These are phyloP conservation scores for Chloroclysta siterata DNA, from an alignment of 2,888 invertebrate species.

Conservation along the genomic window DNA sequence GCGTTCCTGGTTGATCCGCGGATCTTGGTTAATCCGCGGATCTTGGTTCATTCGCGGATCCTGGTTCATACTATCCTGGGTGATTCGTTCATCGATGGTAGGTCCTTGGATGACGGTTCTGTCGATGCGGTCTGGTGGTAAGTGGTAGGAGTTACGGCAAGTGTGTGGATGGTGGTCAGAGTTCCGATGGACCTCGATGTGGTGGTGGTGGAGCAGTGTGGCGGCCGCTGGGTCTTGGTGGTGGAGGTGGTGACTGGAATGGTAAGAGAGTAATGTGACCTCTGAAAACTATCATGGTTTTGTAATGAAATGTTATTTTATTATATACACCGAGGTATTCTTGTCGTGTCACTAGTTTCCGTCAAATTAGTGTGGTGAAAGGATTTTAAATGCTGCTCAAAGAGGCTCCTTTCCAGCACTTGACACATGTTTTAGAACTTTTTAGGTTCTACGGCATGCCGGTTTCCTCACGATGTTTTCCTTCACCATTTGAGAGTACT, in stretches of 20 bases:
- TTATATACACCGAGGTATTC: too few species aligned
- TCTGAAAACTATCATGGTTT: too few species aligned
- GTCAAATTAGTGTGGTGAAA: not conserved
- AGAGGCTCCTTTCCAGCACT: too few species aligned
- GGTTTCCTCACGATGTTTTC: too few species aligned
- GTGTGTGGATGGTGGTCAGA: conserved; percentile 57
- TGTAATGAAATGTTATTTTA: too few species aligned
- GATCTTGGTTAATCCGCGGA: conserved; percentile 6
- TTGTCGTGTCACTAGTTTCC: not conserved
- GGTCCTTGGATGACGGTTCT: not conserved
- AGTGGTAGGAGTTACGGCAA: conserved; percentile 28
- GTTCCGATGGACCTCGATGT: conserved; percentile 68
- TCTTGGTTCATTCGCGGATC: conserved; percentile 17
- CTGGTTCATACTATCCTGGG: conserved; percentile 10
- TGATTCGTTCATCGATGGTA: not conserved
- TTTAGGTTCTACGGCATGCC: too few species aligned
- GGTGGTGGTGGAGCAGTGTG: conserved; percentile 75
- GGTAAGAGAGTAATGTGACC: too few species aligned
- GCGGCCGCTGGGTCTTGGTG: conserved; percentile 77
- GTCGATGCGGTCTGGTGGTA: conserved; percentile 10
- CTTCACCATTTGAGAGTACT: too few species aligned
- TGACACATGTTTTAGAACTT: too few species aligned
- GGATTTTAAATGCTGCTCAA: too few species aligned
- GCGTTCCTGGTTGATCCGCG: conserved; percentile 48
- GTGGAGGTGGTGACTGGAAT: conserved; percentile 71